Evolutionary conservation across 2,797 vertebrate genomes (phyloP).

Genomic region (Anguilla obscura): DNA sequence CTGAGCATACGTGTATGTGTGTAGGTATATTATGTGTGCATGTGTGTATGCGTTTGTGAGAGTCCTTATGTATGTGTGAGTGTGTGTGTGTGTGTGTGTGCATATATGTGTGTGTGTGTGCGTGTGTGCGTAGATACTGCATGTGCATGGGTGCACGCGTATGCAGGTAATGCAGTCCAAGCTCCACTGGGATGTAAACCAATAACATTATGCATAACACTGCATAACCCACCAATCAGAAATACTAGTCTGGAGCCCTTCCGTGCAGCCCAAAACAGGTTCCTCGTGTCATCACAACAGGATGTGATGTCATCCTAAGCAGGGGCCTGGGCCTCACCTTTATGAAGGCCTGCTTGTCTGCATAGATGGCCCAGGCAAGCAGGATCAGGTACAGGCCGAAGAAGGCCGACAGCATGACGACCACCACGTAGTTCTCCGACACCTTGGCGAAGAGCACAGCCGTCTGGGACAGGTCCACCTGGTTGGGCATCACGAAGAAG

Average conservation of each 20-base stretch:
- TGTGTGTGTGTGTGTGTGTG: not conserved
- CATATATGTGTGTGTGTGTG: not conserved
- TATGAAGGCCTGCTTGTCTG: conserved; percentile 70
- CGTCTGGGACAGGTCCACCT: conserved; percentile 68
- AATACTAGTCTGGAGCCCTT: not conserved
- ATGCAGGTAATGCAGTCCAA: not conserved
- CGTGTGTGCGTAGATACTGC: not conserved
- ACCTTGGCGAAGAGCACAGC: conserved; percentile 69
- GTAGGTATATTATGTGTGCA: too few relatives aligned
- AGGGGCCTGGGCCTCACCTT: conserved; percentile 65
- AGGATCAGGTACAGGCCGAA: conserved; percentile 72
- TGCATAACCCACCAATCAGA: not conserved
- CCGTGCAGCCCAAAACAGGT: not conserved
- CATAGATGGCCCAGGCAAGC: conserved; percentile 74
- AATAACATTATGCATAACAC: not conserved
- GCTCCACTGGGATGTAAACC: not conserved
- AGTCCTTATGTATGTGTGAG: not conserved
- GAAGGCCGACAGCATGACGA: conserved; percentile 73
- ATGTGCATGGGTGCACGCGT: not conserved
- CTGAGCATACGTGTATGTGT: not conserved
- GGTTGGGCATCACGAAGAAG: conserved; percentile 79
- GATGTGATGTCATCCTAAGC: not conserved
- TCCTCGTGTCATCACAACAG: not conserved
- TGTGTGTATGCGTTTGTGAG: too few relatives aligned
- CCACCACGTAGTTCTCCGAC: conserved; percentile 75